Percentiles rank a stretch among this genome's conserved stretches.
Conservation (phyloP, 2,113 vertebrate genomes). For the Calcarius ornatus region DNA sequence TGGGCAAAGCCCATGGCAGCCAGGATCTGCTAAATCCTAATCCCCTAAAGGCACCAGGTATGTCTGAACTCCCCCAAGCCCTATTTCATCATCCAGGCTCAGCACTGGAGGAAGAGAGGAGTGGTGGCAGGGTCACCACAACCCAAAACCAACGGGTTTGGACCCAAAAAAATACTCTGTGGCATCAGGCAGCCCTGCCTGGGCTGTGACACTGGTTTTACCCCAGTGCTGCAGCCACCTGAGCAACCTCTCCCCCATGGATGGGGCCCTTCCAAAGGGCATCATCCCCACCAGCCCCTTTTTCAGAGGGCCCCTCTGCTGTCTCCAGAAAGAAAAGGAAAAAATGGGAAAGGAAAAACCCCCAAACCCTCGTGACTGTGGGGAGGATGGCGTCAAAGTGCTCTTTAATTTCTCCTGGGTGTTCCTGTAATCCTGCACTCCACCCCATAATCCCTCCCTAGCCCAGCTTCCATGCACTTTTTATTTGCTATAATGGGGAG, state of each 20-base stretch:
- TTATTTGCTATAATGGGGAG: background rate
- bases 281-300: background rate
- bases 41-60: background rate
- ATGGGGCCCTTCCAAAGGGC: background rate
- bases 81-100: background rate
- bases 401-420: slow-evolving; percentile 44
- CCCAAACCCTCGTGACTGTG: rapidly evolving
- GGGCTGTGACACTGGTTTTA: rapidly evolving
- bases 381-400: background rate
- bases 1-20: background rate
- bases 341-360: rapidly evolving
- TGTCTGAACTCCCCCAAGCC: background rate
- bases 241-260: rapidly evolving
- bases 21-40: slow-evolving; percentile 20
- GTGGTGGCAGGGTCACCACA: rapidly evolving
- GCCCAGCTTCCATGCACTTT: background rate
- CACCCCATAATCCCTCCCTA: slow-evolving; percentile 16
- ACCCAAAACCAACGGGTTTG: rapidly evolving
- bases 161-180: background rate
- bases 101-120: background rate
- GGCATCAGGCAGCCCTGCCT: too few species aligned
- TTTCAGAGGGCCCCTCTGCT: rapidly evolving
- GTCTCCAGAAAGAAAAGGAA: background rate
- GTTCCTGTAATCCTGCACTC: background rate
- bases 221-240: rapidly evolving